Evolutionary conservation across 1,140 invertebrate species (phyloP), one percentile per base, ranked within the genome.

Genomic region (Rhizoglyphus robini): DNA sequence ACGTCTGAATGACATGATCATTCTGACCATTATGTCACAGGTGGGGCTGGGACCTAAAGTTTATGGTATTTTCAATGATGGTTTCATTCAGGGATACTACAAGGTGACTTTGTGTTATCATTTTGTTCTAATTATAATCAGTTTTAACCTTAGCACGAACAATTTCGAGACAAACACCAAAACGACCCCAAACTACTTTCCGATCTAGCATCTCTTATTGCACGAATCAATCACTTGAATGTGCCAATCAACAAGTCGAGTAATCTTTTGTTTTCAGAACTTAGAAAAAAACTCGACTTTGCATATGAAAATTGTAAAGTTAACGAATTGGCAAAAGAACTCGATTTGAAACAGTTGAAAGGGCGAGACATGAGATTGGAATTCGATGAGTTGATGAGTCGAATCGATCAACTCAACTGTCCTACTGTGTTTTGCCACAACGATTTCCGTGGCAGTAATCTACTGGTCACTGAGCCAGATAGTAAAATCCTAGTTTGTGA

Each of bases 1-100:
- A 63, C 31, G 61, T 23, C 11, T 63, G n/a, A 36, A 32, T 63
- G 61, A 63, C 47, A 63, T 30, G 18, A 47, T 63, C 32, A 49
- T 63, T 63, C 15, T 54, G 5, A 58, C 34, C 18, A 25, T 63
- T n/a, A 36, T 31, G n/a, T 63, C 61, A 18, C 15, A 47, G n/a
- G 23, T 36, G 20, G 34, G 32, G 25, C 11, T 63, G 5, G 61
- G 61, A 23, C 61, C 61, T 5, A 63, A 63, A 41, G 23, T 63
- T 13, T 63, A 47, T 46, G 61, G 61, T n/a, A 47, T 63, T 13
- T 63, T 63, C 29, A 63, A 63, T 49, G 61, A 63, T 54, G 61
- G 61, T 25, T 20, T 36, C 11, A 41, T 63, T 36, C 15, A n/a
- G n/a, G 61, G 25, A 4, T 63, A 58, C 32, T 15, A 36, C 31